Conservation (phyloP, 2,797 vertebrate genomes). For the Euthynnus affinis region DNA sequence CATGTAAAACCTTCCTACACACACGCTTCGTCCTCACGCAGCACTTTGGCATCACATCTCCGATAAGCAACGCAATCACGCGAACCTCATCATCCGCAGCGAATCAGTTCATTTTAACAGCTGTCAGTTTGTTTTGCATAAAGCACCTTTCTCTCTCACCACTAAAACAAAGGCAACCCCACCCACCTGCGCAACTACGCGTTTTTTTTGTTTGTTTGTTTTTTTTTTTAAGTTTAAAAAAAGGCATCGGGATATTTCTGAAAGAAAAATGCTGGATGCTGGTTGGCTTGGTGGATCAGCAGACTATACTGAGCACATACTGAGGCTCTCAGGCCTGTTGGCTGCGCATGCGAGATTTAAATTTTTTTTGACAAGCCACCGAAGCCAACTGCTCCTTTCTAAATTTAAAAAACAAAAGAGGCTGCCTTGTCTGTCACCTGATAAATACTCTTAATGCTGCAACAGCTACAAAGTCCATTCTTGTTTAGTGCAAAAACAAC, state of each 20-base stretch:
- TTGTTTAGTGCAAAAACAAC: constrained; percentile 87
- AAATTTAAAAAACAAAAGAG: constrained; percentile 1
- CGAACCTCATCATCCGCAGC: constrained; percentile 2
- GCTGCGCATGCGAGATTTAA: constrained; percentile 1
- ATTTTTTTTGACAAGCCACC: constrained; percentile 35
- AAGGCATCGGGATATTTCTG: constrained; percentile 61
- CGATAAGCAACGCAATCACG: constrained; percentile 9
- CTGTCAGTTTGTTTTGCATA: constrained; percentile 51
- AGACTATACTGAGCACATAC: constrained; percentile 10
- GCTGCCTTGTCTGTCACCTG: constrained; percentile 41
- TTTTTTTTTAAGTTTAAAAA: constrained; percentile 51
- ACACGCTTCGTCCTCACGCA: constrained; percentile 18
- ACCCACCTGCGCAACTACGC: constrained; percentile 13
- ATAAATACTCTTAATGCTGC: constrained; percentile 48
- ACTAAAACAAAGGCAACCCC: constrained; percentile 43
- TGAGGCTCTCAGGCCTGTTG: constrained; percentile 2
- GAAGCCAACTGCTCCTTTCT: constrained; percentile 13
- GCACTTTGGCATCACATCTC: constrained; percentile 51
- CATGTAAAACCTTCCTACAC: constrained; percentile 9
- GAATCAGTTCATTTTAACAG: constrained; percentile 13
- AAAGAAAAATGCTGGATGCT: constrained; percentile 33
- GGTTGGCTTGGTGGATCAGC: constrained; percentile 37
- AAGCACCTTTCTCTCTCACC: constrained; percentile 42
- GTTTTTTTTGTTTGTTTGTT: too few species aligned
- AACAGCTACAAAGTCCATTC: constrained; percentile 67